Percentiles rank a stretch among this genome's conserved stretches.
phyloP scores from a whole-genome alignment of 2,888 invertebrate genomes.

The Pasiphila rectangulata region DNA sequence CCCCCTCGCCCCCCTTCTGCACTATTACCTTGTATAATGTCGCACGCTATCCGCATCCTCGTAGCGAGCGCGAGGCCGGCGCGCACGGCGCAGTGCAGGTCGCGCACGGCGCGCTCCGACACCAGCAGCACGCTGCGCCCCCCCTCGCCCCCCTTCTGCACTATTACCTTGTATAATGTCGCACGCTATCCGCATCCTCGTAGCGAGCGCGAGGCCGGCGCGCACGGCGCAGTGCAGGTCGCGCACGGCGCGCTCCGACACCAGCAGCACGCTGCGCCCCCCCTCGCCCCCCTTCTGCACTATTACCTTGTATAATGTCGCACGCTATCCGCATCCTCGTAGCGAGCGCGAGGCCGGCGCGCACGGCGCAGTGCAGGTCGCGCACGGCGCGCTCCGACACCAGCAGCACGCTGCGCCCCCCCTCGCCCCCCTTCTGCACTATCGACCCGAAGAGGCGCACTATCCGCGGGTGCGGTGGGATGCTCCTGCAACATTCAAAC shows the following conservation, averaged over 20 bases:
- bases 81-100: too few relatives aligned
- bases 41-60: too few relatives aligned
- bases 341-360: conserved; percentile 85
- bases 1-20: too few relatives aligned
- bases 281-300: conserved; percentile 88
- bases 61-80: too few relatives aligned
- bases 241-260: conserved; percentile 86
- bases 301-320: conserved; percentile 88
- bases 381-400: conserved; percentile 87
- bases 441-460: conserved; percentile 89
- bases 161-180: conserved; percentile 89
- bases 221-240: conserved; percentile 90
- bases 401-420: conserved; percentile 85
- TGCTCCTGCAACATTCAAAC: conserved; percentile 78
- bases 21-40: too few relatives aligned
- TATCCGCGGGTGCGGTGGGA: conserved; percentile 90
- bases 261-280: conserved; percentile 84
- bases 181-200: conserved; percentile 85
- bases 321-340: conserved; percentile 85
- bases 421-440: conserved; percentile 88
- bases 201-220: conserved; percentile 84
- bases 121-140: too few relatives aligned
- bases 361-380: conserved; percentile 89
- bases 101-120: too few relatives aligned
- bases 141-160: too few relatives aligned